Conservation (phyloP, 2,113 vertebrate species). For the Oryzias curvinotus region DNA sequence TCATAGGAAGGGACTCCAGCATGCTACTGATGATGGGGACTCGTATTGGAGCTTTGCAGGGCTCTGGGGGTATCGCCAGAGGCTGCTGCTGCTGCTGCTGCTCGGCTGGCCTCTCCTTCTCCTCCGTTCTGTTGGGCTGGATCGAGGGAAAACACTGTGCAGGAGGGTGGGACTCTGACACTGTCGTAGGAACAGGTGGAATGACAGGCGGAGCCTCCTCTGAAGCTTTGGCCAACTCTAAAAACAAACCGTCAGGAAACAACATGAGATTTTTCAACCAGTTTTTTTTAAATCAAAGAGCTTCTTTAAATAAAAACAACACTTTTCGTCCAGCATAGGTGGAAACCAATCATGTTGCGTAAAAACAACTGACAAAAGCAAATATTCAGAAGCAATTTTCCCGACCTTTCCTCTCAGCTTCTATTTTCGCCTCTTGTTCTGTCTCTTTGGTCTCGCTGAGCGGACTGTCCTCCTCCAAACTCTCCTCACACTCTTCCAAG, state of each 20-base stretch:
- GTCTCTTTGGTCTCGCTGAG: slow-evolving; percentile 90
- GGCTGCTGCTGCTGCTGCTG: slow-evolving; percentile 44
- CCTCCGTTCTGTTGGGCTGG: slow-evolving; percentile 58
- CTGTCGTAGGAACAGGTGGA: slow-evolving; percentile 33
- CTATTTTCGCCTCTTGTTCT: slow-evolving; percentile 76
- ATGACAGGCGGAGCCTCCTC: slow-evolving; percentile 52
- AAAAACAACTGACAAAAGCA: no score
- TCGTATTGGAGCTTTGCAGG: slow-evolving; percentile 62
- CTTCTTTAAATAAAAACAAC: no score
- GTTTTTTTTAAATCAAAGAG: no score
- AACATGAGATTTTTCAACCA: neutral
- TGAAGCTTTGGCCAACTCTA: slow-evolving; percentile 50
- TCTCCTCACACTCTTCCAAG: slow-evolving; percentile 88
- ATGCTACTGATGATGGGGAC: slow-evolving; percentile 62
- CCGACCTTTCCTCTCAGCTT: slow-evolving; percentile 74
- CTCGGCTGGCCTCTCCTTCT: slow-evolving; percentile 55
- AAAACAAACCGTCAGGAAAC: neutral
- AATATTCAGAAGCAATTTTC: neutral
- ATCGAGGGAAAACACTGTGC: slow-evolving; percentile 44
- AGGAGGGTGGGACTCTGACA: slow-evolving; percentile 40
- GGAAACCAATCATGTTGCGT: no score
- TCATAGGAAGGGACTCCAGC: slow-evolving; percentile 63
- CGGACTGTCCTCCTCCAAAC: slow-evolving; percentile 84
- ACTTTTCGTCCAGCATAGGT: no score
- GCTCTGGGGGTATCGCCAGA: slow-evolving; percentile 59